Conservation (phyloP, 2,797 vertebrate genomes). For the Clarias pachynema region DNA sequence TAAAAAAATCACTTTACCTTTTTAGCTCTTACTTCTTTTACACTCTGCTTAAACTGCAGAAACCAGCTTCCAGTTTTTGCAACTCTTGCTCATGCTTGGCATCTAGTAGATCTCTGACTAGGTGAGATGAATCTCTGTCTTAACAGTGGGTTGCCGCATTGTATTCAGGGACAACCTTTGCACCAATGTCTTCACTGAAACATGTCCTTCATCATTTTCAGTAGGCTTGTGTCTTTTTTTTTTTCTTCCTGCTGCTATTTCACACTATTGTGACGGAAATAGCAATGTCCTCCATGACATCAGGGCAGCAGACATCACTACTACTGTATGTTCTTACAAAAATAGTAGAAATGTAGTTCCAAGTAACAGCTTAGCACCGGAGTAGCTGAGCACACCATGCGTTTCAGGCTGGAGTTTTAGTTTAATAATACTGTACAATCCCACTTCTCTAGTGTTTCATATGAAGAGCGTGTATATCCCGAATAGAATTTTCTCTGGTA, state of each 20-base stretch:
- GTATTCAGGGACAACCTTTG: not conserved
- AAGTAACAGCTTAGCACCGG: not conserved
- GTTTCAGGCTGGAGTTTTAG: not conserved
- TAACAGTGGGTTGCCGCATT: not conserved
- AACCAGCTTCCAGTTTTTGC: not conserved
- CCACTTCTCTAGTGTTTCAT: constrained; percentile 38
- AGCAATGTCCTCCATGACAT: not conserved
- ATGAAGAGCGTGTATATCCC: constrained; percentile 53
- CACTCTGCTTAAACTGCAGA: not conserved
- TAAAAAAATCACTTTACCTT: not conserved
- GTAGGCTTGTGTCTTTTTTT: not conserved
- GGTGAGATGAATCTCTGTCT: not conserved
- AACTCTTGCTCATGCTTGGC: not conserved
- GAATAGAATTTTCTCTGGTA: constrained; percentile 45
- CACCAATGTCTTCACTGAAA: not conserved
- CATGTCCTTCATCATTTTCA: not conserved
- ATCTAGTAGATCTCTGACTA: not conserved
- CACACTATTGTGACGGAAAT: not conserved
- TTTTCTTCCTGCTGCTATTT: not conserved
- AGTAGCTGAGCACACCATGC: not conserved
- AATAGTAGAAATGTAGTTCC: not conserved
- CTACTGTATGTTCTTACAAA: no score
- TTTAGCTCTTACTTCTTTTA: not conserved
- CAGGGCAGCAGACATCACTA: not conserved
- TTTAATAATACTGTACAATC: not conserved